Conservation (phyloP, 2,113 vertebrate species). For the Pitta sordida region DNA sequence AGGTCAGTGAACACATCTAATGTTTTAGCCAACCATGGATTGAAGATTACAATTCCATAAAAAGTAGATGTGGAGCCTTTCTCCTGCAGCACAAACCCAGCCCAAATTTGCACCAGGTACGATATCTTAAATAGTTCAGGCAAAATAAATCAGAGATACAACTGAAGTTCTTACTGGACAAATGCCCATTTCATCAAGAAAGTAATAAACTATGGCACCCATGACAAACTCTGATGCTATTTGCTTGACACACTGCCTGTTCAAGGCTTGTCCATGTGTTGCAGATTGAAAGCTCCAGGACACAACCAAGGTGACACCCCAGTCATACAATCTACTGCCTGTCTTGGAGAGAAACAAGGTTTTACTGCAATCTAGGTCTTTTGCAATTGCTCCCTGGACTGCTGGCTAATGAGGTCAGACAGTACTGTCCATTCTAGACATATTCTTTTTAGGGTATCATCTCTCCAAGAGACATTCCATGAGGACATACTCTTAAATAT, state of each 20-base stretch:
- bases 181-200: conserved; percentile 46
- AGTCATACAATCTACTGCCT: conserved; percentile 49
- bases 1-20: conserved; percentile 3
- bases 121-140: not conserved
- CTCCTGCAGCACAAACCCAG: not conserved
- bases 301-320: conserved; percentile 50
- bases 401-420: conserved; percentile 64
- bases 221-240: conserved; percentile 41
- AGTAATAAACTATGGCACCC: conserved; percentile 45
- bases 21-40: conserved; percentile 5
- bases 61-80: not conserved
- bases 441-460: conserved; percentile 61
- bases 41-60: not conserved
- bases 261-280: conserved; percentile 46
- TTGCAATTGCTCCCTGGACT: conserved; percentile 32
- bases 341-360: conserved; percentile 56
- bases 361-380: conserved; percentile 53
- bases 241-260: conserved; percentile 57
- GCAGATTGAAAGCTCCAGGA: conserved; percentile 57
- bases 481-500: conserved; percentile 50
- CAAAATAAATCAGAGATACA: conserved; percentile 14
- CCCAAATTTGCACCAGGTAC: not conserved
- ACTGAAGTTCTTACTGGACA: conserved; percentile 36
- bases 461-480: conserved; percentile 50
- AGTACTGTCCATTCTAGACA: conserved; percentile 63